Evolutionary conservation across 2,888 invertebrate species (phyloP).

Genomic region (Eretmocerus hayati): DNA sequence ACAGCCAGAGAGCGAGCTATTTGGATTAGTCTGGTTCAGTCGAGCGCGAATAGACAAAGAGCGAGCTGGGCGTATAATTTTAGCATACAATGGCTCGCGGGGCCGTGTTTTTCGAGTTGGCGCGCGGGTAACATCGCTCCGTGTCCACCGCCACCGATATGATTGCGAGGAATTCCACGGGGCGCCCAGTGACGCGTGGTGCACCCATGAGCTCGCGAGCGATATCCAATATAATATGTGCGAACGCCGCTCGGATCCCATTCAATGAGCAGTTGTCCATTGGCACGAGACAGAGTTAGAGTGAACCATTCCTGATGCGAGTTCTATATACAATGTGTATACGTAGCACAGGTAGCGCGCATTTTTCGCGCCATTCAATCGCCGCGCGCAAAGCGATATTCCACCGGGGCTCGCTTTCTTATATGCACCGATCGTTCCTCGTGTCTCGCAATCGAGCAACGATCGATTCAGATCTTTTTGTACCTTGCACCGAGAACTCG

Average conservation of each 20-base stretch:
- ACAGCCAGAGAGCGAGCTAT: constrained; percentile 1
- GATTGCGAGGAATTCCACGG: constrained; percentile 14
- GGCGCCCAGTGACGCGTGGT: not conserved
- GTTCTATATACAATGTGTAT: not conserved
- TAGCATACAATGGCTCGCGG: constrained; percentile 12
- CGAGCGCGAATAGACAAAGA: constrained; percentile 2
- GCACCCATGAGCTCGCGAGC: not conserved
- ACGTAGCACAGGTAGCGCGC: not conserved
- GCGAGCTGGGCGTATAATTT: constrained; percentile 2
- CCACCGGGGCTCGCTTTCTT: not conserved
- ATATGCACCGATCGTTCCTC: not conserved
- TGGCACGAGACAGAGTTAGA: too few species aligned
- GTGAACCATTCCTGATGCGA: too few species aligned
- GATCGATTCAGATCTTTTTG: too few species aligned
- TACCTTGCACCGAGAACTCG: too few species aligned
- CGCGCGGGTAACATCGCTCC: constrained; percentile 9
- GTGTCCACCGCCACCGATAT: constrained; percentile 15
- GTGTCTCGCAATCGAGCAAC: not conserved
- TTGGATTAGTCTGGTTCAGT: constrained; percentile 3
- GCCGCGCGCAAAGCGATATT: not conserved
- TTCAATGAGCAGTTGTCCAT: too few species aligned
- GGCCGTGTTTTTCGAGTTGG: constrained; percentile 3
- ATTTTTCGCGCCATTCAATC: not conserved
- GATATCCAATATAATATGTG: too few species aligned
- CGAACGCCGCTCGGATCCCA: too few species aligned